These are phyloP conservation scores for Brevipalpus yothersi DNA, from an alignment of 1,140 invertebrate genomes.

Conservation along the genomic window DNA sequence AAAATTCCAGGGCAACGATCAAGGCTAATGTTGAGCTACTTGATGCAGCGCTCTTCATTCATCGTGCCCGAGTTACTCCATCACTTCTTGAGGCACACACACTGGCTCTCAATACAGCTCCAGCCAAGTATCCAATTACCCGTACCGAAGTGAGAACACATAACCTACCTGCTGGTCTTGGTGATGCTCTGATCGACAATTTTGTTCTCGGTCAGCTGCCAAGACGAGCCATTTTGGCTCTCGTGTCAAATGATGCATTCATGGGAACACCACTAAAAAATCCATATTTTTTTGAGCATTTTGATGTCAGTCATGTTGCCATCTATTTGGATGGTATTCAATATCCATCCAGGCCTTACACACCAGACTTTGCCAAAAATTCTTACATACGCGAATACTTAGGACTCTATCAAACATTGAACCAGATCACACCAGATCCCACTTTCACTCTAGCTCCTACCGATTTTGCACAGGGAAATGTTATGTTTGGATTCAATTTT, in stretches of 20 bases:
- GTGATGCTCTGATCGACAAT: conserved; percentile 9
- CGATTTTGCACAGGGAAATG: neutral
- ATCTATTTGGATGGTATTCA: conserved; percentile 2
- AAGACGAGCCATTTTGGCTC: conserved; percentile 1
- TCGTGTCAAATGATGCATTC: conserved; percentile 6
- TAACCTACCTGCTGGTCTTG: conserved; percentile 6
- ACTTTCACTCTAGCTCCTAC: neutral
- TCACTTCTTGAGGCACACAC: conserved; percentile 6
- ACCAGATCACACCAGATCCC: neutral
- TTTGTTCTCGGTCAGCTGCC: conserved; percentile 10
- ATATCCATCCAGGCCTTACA: neutral
- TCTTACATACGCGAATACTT: neutral
- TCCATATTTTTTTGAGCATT: neutral
- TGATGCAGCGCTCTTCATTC: conserved; percentile 8
- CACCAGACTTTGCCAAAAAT: conserved; percentile 2
- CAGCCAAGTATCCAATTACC: conserved; percentile 4
- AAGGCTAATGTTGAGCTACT: conserved; percentile 7
- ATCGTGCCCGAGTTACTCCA: neutral
- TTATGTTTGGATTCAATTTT: conserved; percentile 4
- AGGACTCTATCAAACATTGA: neutral
- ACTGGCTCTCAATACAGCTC: neutral
- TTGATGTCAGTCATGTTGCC: conserved; percentile 4
- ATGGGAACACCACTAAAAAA: conserved; percentile 2
- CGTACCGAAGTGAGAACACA: conserved; percentile 9
- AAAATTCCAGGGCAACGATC: conserved; percentile 14